Percentiles rank a stretch among this genome's conserved stretches.
Conservation (phyloP, 2,797 vertebrate genomes). For the Rhynchotus rufescens region DNA sequence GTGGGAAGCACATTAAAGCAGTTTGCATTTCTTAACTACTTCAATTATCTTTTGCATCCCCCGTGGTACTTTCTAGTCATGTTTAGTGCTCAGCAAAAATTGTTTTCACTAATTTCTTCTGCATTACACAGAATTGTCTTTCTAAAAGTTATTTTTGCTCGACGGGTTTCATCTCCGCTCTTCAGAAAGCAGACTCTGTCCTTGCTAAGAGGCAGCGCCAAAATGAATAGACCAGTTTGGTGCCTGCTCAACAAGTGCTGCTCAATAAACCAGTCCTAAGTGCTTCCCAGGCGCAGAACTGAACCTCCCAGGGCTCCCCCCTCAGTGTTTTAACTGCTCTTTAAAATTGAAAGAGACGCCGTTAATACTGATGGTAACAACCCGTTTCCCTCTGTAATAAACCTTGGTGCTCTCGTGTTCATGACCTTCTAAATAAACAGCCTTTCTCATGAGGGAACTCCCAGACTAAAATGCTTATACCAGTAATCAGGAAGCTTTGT, state of each 20-base stretch:
- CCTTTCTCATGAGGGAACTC: rapidly evolving
- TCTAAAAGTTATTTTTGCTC: background rate
- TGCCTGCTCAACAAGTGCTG: background rate
- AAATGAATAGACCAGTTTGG: background rate
- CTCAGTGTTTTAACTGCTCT: background rate
- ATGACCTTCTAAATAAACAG: background rate
- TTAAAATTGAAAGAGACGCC: background rate
- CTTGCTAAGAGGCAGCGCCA: background rate
- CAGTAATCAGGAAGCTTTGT: background rate
- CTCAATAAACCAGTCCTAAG: background rate
- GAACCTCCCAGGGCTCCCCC: background rate
- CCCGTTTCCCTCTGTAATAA: background rate
- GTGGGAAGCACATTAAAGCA: background rate
- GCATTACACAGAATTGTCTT: background rate
- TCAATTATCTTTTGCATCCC: background rate
- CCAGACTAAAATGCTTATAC: background rate
- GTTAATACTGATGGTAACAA: background rate
- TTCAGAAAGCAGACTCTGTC: background rate
- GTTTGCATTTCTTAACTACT: background rate
- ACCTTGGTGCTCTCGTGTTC: rapidly evolving
- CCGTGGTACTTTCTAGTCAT: background rate
- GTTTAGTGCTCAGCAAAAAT: background rate
- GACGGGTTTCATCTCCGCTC: background rate
- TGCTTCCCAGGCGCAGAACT: background rate
- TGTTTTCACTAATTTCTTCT: background rate